Evolutionary conservation across 2,797 vertebrate species (phyloP).

Genomic region (Salmo trutta): DNA sequence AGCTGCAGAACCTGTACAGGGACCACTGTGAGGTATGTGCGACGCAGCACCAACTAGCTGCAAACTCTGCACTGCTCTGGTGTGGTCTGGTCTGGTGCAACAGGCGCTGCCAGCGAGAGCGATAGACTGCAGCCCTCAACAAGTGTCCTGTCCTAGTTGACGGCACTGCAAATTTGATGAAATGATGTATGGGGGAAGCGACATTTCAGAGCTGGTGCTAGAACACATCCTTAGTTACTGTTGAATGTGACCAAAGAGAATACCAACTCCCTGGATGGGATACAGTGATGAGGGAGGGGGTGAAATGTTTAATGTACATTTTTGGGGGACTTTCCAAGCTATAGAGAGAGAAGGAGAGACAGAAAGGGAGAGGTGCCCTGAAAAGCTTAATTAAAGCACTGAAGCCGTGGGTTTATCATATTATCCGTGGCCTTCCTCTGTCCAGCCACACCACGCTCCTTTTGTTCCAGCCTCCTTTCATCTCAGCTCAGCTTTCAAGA

Average conservation of each 20-base stretch:
- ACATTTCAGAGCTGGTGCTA: constrained; percentile 10
- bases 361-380: constrained; percentile 8
- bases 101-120: too few species aligned
- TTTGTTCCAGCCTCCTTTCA: constrained; percentile 78
- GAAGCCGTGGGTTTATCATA: constrained; percentile 68
- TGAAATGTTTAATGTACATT: constrained; percentile 39
- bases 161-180: too few species aligned
- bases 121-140: constrained; percentile 10
- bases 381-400: constrained; percentile 57
- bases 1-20: constrained; percentile 90
- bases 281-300: neutral
- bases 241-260: constrained; percentile 24
- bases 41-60: neutral
- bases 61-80: neutral
- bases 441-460: constrained; percentile 68
- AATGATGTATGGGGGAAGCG: constrained; percentile 10
- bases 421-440: constrained; percentile 67
- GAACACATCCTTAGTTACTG: constrained; percentile 6
- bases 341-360: neutral
- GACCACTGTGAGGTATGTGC: constrained; percentile 91
- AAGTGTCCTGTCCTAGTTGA: constrained; percentile 14
- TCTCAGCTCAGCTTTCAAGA: constrained; percentile 75
- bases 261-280: constrained; percentile 15
- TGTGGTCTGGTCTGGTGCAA: neutral
- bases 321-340: constrained; percentile 37